Conservation (phyloP, 2,888 invertebrate genomes). For the Deladenus siricidicola region DNA sequence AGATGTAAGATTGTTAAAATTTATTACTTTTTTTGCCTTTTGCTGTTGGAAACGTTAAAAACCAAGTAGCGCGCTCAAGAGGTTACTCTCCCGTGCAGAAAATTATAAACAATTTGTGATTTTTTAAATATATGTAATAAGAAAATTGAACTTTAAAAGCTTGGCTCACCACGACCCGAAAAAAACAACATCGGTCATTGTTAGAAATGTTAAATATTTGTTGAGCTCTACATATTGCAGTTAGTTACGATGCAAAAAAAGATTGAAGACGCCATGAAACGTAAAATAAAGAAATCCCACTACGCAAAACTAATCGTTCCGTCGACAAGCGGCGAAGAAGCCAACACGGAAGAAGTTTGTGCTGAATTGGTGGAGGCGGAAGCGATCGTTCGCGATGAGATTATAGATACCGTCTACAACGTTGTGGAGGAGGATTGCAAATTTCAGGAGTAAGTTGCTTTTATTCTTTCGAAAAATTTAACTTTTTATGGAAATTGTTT, state of each 20-base stretch:
- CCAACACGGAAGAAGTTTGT: conserved; percentile 16
- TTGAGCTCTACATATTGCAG: conserved; percentile 17
- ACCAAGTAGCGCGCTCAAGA: not conserved
- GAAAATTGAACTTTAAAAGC: no score
- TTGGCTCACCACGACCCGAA: no score
- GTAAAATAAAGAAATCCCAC: conserved; percentile 38
- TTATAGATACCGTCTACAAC: conserved; percentile 38
- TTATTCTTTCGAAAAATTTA: no score
- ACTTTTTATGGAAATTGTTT: not conserved
- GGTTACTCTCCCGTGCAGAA: no score
- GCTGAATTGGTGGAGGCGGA: conserved; percentile 22
- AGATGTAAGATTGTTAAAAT: conserved; percentile 21
- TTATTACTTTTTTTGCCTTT: not conserved
- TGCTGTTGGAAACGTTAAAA: not conserved
- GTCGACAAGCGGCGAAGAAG: no score
- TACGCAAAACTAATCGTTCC: conserved; percentile 39
- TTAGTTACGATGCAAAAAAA: conserved; percentile 39
- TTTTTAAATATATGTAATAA: no score
- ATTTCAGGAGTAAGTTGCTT: no score
- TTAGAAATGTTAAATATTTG: not conserved
- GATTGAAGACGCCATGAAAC: conserved; percentile 44
- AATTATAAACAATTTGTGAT: no score
- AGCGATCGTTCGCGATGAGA: conserved; percentile 28
- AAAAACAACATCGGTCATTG: no score
- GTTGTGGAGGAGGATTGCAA: conserved; percentile 3